phyloP scores from a whole-genome alignment of 2,797 vertebrate species.

The Chiroxiphia lanceolata region DNA sequence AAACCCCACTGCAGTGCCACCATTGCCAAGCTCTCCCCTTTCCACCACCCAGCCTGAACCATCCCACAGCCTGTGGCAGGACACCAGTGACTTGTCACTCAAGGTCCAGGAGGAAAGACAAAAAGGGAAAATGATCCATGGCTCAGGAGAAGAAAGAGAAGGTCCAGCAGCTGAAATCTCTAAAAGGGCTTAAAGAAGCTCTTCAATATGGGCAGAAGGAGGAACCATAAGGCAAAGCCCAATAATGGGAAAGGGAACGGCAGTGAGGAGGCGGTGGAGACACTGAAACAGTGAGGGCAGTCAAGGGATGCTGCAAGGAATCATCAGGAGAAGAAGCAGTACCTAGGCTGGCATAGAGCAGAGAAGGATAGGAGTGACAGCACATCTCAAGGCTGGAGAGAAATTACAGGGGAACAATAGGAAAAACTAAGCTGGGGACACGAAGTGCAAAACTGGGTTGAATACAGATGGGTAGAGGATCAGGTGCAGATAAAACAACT shows the following conservation, averaged over 20 bases:
- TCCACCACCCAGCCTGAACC: not conserved
- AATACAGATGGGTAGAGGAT: not conserved
- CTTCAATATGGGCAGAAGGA: not conserved
- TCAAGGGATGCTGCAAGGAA: not conserved
- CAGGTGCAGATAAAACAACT: not conserved
- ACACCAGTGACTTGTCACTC: not conserved
- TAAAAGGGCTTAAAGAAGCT: not conserved
- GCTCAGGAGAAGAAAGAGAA: not conserved
- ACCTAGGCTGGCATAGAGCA: not conserved
- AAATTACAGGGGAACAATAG: not conserved
- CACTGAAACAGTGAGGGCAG: not conserved
- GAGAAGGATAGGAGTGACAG: not conserved
- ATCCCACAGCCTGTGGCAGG: not conserved
- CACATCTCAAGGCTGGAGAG: not conserved
- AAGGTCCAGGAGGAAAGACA: not conserved
- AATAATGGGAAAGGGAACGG: not conserved
- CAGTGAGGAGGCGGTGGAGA: not conserved
- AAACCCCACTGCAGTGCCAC: not conserved
- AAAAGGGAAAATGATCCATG: not conserved
- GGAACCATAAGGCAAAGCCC: not conserved
- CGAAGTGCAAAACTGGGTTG: not conserved
- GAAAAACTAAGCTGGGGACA: not conserved
- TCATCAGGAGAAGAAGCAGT: not conserved
- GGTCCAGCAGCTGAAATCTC: not conserved
- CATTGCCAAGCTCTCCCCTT: not conserved